Conservation (phyloP, 2,888 invertebrate species). For the Folsomia candida region DNA sequence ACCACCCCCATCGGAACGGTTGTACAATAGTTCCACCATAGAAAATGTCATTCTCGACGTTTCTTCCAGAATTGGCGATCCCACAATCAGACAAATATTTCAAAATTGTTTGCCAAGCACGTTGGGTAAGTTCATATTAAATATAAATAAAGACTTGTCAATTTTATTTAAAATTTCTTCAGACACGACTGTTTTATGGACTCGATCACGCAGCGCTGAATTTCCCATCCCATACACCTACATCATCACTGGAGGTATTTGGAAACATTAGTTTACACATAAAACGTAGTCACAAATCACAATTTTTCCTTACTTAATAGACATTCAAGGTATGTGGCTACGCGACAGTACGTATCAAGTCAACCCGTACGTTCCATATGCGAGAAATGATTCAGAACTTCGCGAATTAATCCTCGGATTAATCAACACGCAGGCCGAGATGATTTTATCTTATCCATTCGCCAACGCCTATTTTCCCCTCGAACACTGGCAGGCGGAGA, state of each 20-base stretch:
- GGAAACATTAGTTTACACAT: too few relatives aligned
- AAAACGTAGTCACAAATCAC: too few relatives aligned
- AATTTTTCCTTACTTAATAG: too few relatives aligned
- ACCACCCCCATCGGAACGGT: too few relatives aligned
- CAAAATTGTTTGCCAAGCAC: too few relatives aligned
- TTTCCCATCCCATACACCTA: conserved; percentile 41
- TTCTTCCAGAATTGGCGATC: too few relatives aligned
- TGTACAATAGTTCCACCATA: too few relatives aligned
- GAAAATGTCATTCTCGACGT: too few relatives aligned
- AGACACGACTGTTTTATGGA: conserved; percentile 42
- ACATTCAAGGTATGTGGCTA: conserved; percentile 48
- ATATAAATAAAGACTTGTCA: too few relatives aligned
- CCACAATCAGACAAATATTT: too few relatives aligned
- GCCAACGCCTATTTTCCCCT: conserved; percentile 46
- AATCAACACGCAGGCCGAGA: conserved; percentile 46
- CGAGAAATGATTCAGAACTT: conserved; percentile 34
- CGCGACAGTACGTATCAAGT: conserved; percentile 47
- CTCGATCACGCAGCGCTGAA: conserved; percentile 12
- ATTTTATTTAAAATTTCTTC: too few relatives aligned
- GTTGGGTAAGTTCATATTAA: too few relatives aligned
- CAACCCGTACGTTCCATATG: conserved; percentile 44
- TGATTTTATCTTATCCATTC: conserved; percentile 36
- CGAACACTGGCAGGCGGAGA: conserved; percentile 41
- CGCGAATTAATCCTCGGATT: conserved; percentile 42
- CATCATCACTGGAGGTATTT: conserved; percentile 49